Percentiles rank a stretch among this genome's conserved stretches.
Evolutionary conservation across 2,797 vertebrate genomes (phyloP).

Genomic region (Cyprinella venusta): DNA sequence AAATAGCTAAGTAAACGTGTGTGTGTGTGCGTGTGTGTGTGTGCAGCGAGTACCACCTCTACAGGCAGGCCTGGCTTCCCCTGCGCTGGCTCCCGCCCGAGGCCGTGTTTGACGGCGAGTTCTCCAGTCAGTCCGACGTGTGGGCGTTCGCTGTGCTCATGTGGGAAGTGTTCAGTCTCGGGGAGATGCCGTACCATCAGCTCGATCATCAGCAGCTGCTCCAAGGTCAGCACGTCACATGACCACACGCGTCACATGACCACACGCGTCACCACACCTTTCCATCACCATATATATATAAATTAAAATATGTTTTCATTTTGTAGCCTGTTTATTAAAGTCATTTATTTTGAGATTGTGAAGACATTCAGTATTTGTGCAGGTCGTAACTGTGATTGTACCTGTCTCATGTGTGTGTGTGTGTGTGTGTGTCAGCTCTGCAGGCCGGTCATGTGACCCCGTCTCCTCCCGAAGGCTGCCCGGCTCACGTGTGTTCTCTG

Average conservation of each 20-base stretch:
- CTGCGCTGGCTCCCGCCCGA: slow-evolving; percentile 95
- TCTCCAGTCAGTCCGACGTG: slow-evolving; percentile 93
- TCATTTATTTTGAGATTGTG: too few species aligned
- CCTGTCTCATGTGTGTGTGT: too few species aligned
- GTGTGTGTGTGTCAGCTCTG: slow-evolving; percentile 77
- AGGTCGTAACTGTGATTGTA: too few species aligned
- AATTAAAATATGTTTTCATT: too few species aligned
- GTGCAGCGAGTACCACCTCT: slow-evolving; percentile 92
- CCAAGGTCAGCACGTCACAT: slow-evolving; percentile 78
- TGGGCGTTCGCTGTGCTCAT: slow-evolving; percentile 96
- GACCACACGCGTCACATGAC: background rate
- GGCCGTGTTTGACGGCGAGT: slow-evolving; percentile 91
- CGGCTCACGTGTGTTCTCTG: slow-evolving; percentile 89
- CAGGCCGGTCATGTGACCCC: slow-evolving; percentile 87
- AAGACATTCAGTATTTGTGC: too few species aligned
- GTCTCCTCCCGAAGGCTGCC: slow-evolving; percentile 85
- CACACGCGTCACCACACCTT: too few species aligned
- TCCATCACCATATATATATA: too few species aligned
- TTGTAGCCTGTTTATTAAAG: too few species aligned
- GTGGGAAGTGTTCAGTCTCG: slow-evolving; percentile 95
- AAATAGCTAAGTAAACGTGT: background rate
- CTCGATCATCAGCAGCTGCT: slow-evolving; percentile 89
- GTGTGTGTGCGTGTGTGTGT: background rate
- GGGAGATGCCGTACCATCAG: slow-evolving; percentile 86
- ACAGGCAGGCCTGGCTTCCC: slow-evolving; percentile 93